phyloP scores from a whole-genome alignment of 2,888 invertebrate species.

The Tetanocera ferruginea region DNA sequence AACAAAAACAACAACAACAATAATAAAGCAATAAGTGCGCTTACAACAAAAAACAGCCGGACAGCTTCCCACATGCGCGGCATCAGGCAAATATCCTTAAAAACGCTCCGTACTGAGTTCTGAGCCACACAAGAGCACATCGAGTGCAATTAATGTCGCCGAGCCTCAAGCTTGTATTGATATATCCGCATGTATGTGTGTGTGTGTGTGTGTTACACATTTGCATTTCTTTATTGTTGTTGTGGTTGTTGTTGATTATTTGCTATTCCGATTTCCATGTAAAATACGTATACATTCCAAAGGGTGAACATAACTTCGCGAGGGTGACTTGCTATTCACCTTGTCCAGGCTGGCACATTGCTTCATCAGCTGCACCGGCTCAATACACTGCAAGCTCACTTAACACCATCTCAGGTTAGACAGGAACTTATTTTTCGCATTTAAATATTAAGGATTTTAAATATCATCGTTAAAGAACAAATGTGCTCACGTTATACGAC shows the following conservation, averaged over 20 bases:
- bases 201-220: neutral
- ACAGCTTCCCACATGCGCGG: slow-evolving; percentile 24
- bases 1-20: neutral
- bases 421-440: neutral
- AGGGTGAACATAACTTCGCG: neutral
- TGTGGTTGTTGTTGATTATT: slow-evolving; percentile 17
- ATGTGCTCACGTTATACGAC: neutral
- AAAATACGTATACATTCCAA: neutral
- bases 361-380: slow-evolving; percentile 15
- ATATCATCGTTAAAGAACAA: slow-evolving; percentile 7
- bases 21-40: slow-evolving; percentile 34
- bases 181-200: neutral
- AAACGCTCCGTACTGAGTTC: slow-evolving; percentile 44
- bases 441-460: slow-evolving; percentile 1
- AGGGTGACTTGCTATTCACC: neutral
- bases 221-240: slow-evolving; percentile 15
- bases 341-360: neutral
- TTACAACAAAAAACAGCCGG: slow-evolving; percentile 27
- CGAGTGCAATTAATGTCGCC: slow-evolving; percentile 66
- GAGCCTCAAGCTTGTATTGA: neutral
- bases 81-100: neutral
- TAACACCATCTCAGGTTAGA: neutral
- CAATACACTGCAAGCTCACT: neutral
- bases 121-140: slow-evolving; percentile 66
- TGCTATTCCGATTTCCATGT: neutral